phyloP scores from a whole-genome alignment of 2,113 vertebrate species.

The Tautogolabrus adspersus region DNA sequence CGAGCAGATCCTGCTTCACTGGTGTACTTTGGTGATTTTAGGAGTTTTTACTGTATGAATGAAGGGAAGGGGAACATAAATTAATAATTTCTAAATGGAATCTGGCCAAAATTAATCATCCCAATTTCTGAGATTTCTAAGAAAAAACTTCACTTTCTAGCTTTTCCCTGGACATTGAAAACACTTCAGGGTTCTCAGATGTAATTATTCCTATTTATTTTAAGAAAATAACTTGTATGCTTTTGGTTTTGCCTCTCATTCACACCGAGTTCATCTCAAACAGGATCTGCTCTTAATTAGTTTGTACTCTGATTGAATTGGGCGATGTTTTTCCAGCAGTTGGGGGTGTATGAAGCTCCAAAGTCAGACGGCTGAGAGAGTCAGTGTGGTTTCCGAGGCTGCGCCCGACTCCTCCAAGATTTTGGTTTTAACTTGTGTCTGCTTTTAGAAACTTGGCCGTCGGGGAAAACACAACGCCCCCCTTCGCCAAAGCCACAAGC shows the following conservation, averaged over 20 bases:
- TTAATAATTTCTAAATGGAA: background rate
- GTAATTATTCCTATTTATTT: background rate
- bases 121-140: too few species aligned
- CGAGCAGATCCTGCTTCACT: background rate
- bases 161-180: too few species aligned
- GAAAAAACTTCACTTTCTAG: too few species aligned
- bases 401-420: conserved; percentile 56
- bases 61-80: background rate
- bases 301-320: conserved; percentile 26
- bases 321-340: conserved; percentile 30
- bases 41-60: background rate
- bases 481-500: conserved; percentile 68
- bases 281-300: conserved; percentile 3
- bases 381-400: conserved; percentile 85
- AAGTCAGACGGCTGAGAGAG: conserved; percentile 83
- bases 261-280: background rate
- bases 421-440: conserved; percentile 71
- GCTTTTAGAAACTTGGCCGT: conserved; percentile 80
- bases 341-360: conserved; percentile 78
- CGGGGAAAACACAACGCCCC: conserved; percentile 62
- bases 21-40: background rate
- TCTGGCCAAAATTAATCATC: too few species aligned
- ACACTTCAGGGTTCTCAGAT: background rate
- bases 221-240: background rate
- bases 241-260: background rate